Evolutionary conservation across 2,113 vertebrate species (phyloP), one percentile per base, ranked within the genome.

Genomic region (Ctenomys sociabilis): DNA sequence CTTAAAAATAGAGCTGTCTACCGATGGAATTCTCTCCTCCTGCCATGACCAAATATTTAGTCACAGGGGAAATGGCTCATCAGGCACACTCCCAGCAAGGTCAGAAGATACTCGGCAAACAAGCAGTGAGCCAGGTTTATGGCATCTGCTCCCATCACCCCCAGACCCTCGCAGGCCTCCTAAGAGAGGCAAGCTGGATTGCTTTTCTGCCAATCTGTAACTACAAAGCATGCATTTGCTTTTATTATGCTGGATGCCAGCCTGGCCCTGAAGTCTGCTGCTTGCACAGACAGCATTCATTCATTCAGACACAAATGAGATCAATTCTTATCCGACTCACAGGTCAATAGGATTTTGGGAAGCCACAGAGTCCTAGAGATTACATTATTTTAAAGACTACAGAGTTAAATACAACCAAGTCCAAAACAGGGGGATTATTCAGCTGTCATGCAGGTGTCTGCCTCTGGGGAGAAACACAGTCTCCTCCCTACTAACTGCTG

Each of bases 221-320:
- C 35, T 91, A 95, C 95, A 95, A 95, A 97, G 19, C 96, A 30
- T 49, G 89, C 90, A 26, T 95, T 89, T 86, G 86, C 94, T 97
- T 95, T 97, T 90, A 91, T 84, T 90, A 57, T 85, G 73, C 73
- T 63, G 96, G 92, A 93, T 63, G 72, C 45, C 91, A 70, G 90
- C 95, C 97, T 75, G 89, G 96, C 85, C 92, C 80, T 89, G 92
- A 95, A 88, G 94, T 66, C 96, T 94, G 93, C 88, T 96, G 93
- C 95, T 95, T 91, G 61, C 95, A 90, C 90, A 87, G 84, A 95
- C 85, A 92, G 73, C 91, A 95, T 30, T 95, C 94, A 93, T 73
- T 97, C 96, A 94, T 94, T 97, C 85, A 88, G 94, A 97, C 96
- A 97, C 90, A 98, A 98, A 97, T 95, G 88, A 97, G 97, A 97